These are phyloP conservation scores for Drosophila biarmipes DNA, from an alignment of 1,140 invertebrate species.

Conservation along the genomic window DNA sequence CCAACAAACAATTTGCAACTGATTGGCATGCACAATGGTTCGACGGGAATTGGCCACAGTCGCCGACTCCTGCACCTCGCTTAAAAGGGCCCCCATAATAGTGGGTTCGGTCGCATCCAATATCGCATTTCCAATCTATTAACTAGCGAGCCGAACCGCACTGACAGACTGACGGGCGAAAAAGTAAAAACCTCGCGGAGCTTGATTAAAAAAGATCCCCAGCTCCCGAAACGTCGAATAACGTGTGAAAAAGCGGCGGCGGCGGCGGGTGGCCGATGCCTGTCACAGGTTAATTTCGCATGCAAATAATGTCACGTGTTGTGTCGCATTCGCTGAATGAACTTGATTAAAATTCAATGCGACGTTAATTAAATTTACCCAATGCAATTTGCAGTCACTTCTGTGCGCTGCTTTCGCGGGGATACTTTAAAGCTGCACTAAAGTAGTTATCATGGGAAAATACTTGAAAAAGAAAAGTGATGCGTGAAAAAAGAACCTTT, in stretches of 20 bases:
- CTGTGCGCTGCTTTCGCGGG: constrained; percentile 11
- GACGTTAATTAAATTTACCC: constrained; percentile 79
- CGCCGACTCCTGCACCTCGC: not conserved
- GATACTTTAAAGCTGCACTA: constrained; percentile 17
- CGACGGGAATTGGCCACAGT: constrained; percentile 10
- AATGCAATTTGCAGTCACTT: constrained; percentile 67
- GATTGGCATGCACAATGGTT: constrained; percentile 16
- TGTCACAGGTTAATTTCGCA: constrained; percentile 79
- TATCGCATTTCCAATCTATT: constrained; percentile 47
- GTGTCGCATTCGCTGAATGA: constrained; percentile 70
- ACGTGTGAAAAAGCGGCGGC: constrained; percentile 21
- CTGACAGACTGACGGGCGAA: constrained; percentile 4
- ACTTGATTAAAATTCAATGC: constrained; percentile 81
- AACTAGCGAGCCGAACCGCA: constrained; percentile 20
- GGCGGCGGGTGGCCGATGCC: constrained; percentile 8
- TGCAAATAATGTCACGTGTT: constrained; percentile 80
- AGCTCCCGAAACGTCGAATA: not conserved
- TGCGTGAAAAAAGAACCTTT: not conserved
- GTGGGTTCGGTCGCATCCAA: constrained; percentile 19
- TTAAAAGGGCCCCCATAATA: constrained; percentile 14
- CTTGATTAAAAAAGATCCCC: constrained; percentile 37
- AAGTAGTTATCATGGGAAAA: not conserved
- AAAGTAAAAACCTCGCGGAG: constrained; percentile 10
- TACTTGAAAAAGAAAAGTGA: not conserved
- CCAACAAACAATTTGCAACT: constrained; percentile 31